Evolutionary conservation across 2,113 vertebrate species (phyloP), one percentile per base, ranked within the genome.

Genomic region (Silurus glanis): DNA sequence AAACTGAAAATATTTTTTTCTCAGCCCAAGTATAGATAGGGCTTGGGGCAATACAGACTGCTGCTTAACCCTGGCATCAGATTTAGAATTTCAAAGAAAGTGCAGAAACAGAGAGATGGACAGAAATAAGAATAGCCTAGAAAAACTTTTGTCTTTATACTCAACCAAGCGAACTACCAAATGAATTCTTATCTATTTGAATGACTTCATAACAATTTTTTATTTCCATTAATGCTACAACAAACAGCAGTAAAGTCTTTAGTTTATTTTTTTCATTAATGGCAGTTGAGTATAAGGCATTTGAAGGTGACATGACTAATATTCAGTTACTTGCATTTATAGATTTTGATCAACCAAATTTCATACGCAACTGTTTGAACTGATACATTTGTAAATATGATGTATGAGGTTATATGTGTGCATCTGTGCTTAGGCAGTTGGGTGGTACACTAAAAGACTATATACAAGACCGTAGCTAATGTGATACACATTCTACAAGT

Each of bases 1-100:
- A 90, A 96, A 95, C 95, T 91, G 93, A 94, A 95, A 95, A 95
- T 94, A 91, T 78, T 62, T 82, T 91, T 76, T 69, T 87, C 90
- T 93, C 95, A 93, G 91, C 90, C 90, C 88, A 87, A 92, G 93
- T 92, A 90, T 90, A 55, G 3, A 79, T 8, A 88, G 17, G 64
- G 83, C 78, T 89, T 58, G 90, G 90, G 90, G 93, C 92, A 93
- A 92, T 87, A 76, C 91, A 93, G 93, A 92, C 89, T 93, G 89
- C 91, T 91, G 91, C 92, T 90, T 89, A 58, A 79, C 55, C 88
- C 87, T 93, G 90, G 91, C 92, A 92, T 91, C 92, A 55, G 55
- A 25, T 91, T 92, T 23, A 87, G 89, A 55, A 59, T 53, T 80
- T 80, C 25, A 9, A 6, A 58, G 79, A 72, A 51, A 89, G 91